Conservation (phyloP, 1,140 invertebrate genomes). For the Rhagoletis pomonella region DNA sequence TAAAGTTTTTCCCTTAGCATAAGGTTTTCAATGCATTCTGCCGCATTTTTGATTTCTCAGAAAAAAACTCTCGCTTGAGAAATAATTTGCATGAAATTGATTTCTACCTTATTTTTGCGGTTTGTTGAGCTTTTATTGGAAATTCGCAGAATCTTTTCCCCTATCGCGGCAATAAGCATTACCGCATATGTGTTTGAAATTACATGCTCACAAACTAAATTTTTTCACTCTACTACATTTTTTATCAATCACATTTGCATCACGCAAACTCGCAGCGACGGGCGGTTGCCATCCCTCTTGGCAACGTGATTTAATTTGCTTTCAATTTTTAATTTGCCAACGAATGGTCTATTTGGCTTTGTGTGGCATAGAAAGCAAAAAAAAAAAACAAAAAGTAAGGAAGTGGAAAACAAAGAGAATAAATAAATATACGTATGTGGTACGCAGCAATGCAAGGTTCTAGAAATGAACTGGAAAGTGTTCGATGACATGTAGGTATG, state of each 20-base stretch:
- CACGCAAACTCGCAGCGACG: too few relatives aligned
- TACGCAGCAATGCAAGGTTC: too few relatives aligned
- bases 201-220: background rate
- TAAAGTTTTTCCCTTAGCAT: too few relatives aligned
- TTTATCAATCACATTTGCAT: too few relatives aligned
- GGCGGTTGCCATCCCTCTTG: slow-evolving; percentile 36
- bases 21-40: too few relatives aligned
- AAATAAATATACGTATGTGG: background rate
- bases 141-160: slow-evolving; percentile 27
- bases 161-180: background rate
- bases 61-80: too few relatives aligned
- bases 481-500: background rate
- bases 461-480: background rate
- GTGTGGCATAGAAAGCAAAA: slow-evolving; percentile 21
- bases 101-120: slow-evolving; percentile 40
- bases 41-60: too few relatives aligned
- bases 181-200: too few relatives aligned
- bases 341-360: slow-evolving; percentile 28
- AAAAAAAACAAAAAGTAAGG: slow-evolving; percentile 10
- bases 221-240: background rate
- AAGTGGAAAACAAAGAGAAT: slow-evolving; percentile 35
- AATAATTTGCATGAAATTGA: slow-evolving; percentile 50
- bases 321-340: slow-evolving; percentile 50
- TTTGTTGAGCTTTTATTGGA: slow-evolving; percentile 38
- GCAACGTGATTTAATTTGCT: slow-evolving; percentile 52